Conservation (phyloP, 2,888 invertebrate genomes). For the Sinodicranocentrus sp. region DNA sequence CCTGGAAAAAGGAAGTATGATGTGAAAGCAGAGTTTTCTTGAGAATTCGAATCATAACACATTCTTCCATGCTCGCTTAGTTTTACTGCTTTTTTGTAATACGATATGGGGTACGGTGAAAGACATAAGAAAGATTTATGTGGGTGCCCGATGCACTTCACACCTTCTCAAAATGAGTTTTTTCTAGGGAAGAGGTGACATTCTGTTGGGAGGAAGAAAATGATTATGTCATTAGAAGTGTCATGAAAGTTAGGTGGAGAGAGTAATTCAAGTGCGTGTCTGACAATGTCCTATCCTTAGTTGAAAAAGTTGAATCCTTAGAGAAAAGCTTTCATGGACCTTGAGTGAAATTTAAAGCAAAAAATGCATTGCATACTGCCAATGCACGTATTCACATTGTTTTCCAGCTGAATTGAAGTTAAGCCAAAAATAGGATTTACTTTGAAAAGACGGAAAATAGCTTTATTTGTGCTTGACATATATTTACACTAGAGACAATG, state of each 20-base stretch:
- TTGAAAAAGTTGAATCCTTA: background rate
- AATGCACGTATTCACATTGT: background rate
- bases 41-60: slow-evolving; percentile 37
- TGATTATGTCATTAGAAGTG: slow-evolving; percentile 62
- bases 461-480: too few species aligned
- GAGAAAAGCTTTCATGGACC: too few species aligned
- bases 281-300: background rate
- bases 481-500: too few species aligned
- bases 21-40: slow-evolving; percentile 42
- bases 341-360: background rate
- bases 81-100: background rate
- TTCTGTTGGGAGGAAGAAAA: slow-evolving; percentile 50
- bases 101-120: background rate
- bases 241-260: slow-evolving; percentile 10
- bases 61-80: slow-evolving; percentile 30
- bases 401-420: too few species aligned
- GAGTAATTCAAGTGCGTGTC: slow-evolving; percentile 10
- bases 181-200: slow-evolving; percentile 57
- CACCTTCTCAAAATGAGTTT: slow-evolving; percentile 52
- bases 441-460: too few species aligned
- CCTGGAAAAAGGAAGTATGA: slow-evolving; percentile 22
- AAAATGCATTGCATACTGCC: background rate
- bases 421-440: too few species aligned
- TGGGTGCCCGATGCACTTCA: slow-evolving; percentile 47
- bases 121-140: slow-evolving; percentile 55